Conservation (phyloP, 2,888 invertebrate species). For the Trileptium ribeirensis region DNA sequence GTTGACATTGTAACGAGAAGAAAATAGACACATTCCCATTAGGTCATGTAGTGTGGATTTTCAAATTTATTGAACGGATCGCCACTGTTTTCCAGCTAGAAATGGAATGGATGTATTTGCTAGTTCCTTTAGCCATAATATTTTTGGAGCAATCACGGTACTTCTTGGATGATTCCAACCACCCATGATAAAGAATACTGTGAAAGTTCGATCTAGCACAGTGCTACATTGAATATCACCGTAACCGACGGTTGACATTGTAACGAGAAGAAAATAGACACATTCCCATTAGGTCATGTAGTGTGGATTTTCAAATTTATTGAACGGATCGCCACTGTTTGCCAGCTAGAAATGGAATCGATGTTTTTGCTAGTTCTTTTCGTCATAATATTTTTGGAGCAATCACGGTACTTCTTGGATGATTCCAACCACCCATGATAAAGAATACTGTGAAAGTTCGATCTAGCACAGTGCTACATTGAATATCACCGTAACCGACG, state of each 20-base stretch:
- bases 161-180: too few relatives aligned
- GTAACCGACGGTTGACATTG: constrained; percentile 97
- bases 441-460: constrained; percentile 94
- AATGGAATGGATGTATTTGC: too few relatives aligned
- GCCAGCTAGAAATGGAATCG: constrained; percentile 76
- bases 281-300: constrained; percentile 97
- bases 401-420: too few relatives aligned
- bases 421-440: too few relatives aligned
- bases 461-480: constrained; percentile 73
- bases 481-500: constrained; percentile 89
- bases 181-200: constrained; percentile 99
- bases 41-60: constrained; percentile 89
- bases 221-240: constrained; percentile 99
- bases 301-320: constrained; percentile 90
- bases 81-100: constrained; percentile 97
- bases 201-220: constrained; percentile 92
- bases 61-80: constrained; percentile 87
- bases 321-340: constrained; percentile 92
- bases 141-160: too few relatives aligned
- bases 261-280: constrained; percentile 98
- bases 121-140: too few relatives aligned
- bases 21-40: constrained; percentile 99
- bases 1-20: constrained; percentile 99
- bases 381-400: too few relatives aligned
- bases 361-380: constrained; percentile 21